phyloP scores from a whole-genome alignment of 1,140 invertebrate genomes.

The Cephus cinctus region DNA sequence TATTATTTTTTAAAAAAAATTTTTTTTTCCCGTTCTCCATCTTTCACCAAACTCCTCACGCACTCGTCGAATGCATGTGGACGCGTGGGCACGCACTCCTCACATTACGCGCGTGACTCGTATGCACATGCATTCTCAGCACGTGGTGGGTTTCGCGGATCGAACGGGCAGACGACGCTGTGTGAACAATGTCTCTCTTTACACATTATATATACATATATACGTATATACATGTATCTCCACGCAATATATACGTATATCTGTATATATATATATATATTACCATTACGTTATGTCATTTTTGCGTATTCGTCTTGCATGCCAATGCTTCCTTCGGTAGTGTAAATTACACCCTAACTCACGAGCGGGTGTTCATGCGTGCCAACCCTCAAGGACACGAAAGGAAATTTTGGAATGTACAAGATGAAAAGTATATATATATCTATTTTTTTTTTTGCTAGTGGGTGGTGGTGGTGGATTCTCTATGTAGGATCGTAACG shows the following conservation, averaged over 20 bases:
- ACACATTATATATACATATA: slow-evolving; percentile 2
- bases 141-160: too few relatives aligned
- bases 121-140: too few relatives aligned
- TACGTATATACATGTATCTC: slow-evolving; percentile 5
- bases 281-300: slow-evolving; percentile 54
- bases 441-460: slow-evolving; percentile 18
- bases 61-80: slow-evolving; percentile 14
- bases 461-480: not conserved
- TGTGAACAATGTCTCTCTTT: slow-evolving; percentile 13
- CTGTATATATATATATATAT: slow-evolving; percentile 41
- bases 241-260: too few relatives aligned
- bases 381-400: not conserved
- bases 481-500: too few relatives aligned
- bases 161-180: too few relatives aligned
- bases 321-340: slow-evolving; percentile 56
- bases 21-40: not conserved
- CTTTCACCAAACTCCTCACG: slow-evolving; percentile 25
- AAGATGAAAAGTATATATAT: slow-evolving; percentile 6
- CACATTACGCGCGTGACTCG: too few relatives aligned
- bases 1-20: too few relatives aligned
- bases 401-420: too few relatives aligned
- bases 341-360: slow-evolving; percentile 45
- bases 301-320: slow-evolving; percentile 55
- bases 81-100: slow-evolving; percentile 15
- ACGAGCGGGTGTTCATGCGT: slow-evolving; percentile 15